phyloP scores from a whole-genome alignment of 2,797 vertebrate species.

The Acestrorhynchus altus region DNA sequence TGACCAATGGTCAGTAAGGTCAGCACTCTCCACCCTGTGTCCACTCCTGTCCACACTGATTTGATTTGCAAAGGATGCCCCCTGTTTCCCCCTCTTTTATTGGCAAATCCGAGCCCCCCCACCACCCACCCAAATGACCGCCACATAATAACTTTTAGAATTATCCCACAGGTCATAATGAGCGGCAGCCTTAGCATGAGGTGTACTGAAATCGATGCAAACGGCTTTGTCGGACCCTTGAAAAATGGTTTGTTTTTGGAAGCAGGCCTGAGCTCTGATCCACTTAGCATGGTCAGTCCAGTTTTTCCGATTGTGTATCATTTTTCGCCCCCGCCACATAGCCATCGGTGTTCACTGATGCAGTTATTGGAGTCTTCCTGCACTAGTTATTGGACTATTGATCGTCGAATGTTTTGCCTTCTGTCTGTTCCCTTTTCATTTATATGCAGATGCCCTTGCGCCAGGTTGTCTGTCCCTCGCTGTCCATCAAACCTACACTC shows the following conservation, averaged over 20 bases:
- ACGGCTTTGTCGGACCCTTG: conserved; percentile 43
- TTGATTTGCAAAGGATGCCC: conserved; percentile 78
- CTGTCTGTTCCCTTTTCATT: conserved; percentile 82
- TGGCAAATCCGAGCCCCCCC: conserved; percentile 66
- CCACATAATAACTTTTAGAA: conserved; percentile 77
- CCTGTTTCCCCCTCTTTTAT: conserved; percentile 71
- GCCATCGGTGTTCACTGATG: conserved; percentile 83
- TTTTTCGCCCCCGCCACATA: conserved; percentile 76
- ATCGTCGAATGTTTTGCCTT: conserved; percentile 78
- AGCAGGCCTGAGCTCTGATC: conserved; percentile 50
- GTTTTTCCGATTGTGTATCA: conserved; percentile 53
- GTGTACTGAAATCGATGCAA: conserved; percentile 74
- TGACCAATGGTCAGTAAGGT: conserved; percentile 79
- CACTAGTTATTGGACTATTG: conserved; percentile 85
- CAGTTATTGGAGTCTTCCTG: conserved; percentile 84
- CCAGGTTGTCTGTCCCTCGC: conserved; percentile 51
- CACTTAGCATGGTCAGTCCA: conserved; percentile 52
- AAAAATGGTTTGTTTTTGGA: conserved; percentile 60
- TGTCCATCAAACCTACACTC: conserved; percentile 40
- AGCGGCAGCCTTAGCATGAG: conserved; percentile 79
- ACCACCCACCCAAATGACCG: conserved; percentile 65
- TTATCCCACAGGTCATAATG: conserved; percentile 70
- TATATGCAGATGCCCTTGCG: conserved; percentile 80
- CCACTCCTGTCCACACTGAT: conserved; percentile 65
- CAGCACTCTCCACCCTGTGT: conserved; percentile 59